phyloP scores from a whole-genome alignment of 2,888 invertebrate genomes.

The Orthosia incerta region DNA sequence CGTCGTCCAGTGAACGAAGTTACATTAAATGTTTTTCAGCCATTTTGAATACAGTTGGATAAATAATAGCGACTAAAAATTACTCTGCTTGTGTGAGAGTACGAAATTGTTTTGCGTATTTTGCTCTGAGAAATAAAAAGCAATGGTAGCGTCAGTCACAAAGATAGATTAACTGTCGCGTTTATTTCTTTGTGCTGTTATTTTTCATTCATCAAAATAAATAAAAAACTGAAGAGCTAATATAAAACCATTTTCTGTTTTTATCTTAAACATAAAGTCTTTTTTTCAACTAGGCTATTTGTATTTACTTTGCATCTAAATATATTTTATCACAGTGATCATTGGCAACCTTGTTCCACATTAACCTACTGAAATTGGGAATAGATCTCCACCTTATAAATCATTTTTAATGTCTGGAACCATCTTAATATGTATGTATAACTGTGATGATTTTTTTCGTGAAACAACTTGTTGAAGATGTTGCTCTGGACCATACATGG shows the following conservation, averaged over 20 bases:
- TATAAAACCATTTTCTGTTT: slow-evolving; percentile 23
- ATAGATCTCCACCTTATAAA: neutral
- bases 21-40: slow-evolving; percentile 1
- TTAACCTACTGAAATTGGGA: too few relatives aligned
- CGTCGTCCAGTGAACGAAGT: neutral
- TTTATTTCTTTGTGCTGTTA: slow-evolving; percentile 42
- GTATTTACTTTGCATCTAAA: neutral
- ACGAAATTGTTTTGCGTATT: slow-evolving; percentile 48
- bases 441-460: too few relatives aligned
- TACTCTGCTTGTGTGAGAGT: slow-evolving; percentile 15
- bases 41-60: slow-evolving; percentile 26
- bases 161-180: slow-evolving; percentile 56
- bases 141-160: slow-evolving; percentile 41
- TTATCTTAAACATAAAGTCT: neutral
- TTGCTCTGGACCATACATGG: too few relatives aligned
- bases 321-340: neutral
- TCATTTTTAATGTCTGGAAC: too few relatives aligned
- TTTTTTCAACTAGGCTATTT: slow-evolving; percentile 1
- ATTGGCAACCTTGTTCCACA: neutral
- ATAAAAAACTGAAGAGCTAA: slow-evolving; percentile 18
- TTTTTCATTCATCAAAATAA: slow-evolving; percentile 54
- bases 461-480: too few relatives aligned
- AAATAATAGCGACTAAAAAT: slow-evolving; percentile 31
- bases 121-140: slow-evolving; percentile 37
- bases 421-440: too few relatives aligned